Base-by-base conservation (phyloP, 2,113 vertebrate species). In the Oryzias melastigma region DNA sequence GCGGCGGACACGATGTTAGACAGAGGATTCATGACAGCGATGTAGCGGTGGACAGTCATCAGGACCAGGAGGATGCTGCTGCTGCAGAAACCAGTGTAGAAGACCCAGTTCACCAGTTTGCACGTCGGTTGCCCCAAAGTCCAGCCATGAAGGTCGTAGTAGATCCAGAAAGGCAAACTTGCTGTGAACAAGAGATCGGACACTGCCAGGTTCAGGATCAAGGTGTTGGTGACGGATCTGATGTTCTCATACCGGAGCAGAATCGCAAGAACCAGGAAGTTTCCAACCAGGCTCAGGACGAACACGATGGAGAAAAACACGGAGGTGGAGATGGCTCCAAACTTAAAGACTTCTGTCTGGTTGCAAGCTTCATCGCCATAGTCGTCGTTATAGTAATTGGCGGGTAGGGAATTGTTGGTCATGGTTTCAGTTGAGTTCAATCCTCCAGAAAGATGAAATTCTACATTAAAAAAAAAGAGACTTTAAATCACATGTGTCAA, bases 141-240 rank as follows among this genome's bases (percentile, higher is more conserved):
- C 95, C 95, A 98, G 17, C 82, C 88, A 0, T 78, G 45, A 48
- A 87, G 48, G 50, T 92, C 74, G 7, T 85, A 90, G 43, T 81
- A 67, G 25, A 87, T 77, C 94, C 92, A 95, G 73, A 98, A 92
- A 0, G 96, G 96, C 57, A 99, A 56, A 40, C 93, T 86, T 19
- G 84, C 69, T 5, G 94, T 94, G 87, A 98, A 97, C 13, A 93
- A 49, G 64, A 99, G 87, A 62, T 98, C 96, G 0, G 95, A 95
- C 57, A 94, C 24, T 49, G 93, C 94, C 78, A 99, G 88, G 73
- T 98, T 97, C 67, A 97, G 72, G 78, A 97, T 94, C 67, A 95
- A 94, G 15, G 91, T 4, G 1, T 97, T 98, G 50, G 92, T 96
- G 76, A 96, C 81, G 24, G 93, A 94, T 55, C 77, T 91, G 2